Percentiles rank a stretch among this genome's conserved stretches.
Evolutionary conservation across 2,113 vertebrate genomes (phyloP).

Genomic region (Psammodynastes pulverulentus): DNA sequence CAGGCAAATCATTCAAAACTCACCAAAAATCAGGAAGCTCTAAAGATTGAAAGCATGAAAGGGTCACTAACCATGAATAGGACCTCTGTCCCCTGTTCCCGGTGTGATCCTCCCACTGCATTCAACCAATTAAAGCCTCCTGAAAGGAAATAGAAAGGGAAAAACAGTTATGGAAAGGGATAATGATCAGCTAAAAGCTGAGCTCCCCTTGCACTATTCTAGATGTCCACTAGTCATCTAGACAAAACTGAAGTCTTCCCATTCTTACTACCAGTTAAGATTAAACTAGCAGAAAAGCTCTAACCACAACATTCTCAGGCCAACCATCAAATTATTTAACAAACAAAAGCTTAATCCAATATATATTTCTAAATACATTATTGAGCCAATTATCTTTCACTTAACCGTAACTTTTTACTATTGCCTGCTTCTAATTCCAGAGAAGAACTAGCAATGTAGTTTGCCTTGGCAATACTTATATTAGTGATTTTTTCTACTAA

Average conservation of each 20-base stretch:
- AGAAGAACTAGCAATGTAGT: background rate
- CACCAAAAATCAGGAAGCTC: conserved; percentile 61
- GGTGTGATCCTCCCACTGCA: conserved; percentile 65
- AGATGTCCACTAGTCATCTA: background rate
- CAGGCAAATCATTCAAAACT: background rate
- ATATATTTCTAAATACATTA: background rate
- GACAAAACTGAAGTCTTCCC: background rate
- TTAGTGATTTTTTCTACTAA: background rate
- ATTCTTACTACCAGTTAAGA: background rate
- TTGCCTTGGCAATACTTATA: background rate
- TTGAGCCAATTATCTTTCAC: background rate
- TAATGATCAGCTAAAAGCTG: conserved; percentile 16
- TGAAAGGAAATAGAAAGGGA: conserved; percentile 63
- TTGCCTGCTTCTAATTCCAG: background rate
- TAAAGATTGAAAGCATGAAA: conserved; percentile 68
- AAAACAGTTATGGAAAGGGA: conserved; percentile 53
- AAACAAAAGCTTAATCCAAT: background rate
- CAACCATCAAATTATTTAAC: background rate
- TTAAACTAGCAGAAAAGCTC: background rate
- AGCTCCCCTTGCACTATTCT: background rate
- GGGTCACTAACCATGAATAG: conserved; percentile 67
- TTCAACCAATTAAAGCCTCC: conserved; percentile 67
- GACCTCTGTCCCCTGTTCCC: conserved; percentile 60
- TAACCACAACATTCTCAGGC: background rate
- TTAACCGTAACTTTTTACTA: background rate